Evolutionary conservation across 2,888 invertebrate genomes (phyloP).

Genomic region (Allygus modestus): DNA sequence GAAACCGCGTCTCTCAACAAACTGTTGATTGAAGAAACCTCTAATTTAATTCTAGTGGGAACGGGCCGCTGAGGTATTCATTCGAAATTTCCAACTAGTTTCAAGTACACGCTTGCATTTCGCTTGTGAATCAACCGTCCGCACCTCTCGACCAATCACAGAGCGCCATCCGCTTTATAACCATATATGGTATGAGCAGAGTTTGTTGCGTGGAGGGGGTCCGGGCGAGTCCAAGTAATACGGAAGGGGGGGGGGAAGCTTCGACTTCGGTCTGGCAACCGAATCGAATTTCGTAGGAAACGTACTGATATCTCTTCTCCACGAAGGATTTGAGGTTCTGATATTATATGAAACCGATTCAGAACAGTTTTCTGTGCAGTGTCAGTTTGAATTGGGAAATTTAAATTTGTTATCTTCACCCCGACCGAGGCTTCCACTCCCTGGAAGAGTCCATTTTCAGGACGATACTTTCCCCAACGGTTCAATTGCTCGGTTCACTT

Average conservation of each 20-base stretch:
- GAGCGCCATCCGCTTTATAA: constrained; percentile 83
- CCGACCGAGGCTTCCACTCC: constrained; percentile 4
- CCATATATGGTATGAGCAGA: constrained; percentile 89
- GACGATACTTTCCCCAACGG: constrained; percentile 65
- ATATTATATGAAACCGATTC: background rate
- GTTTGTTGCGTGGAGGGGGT: constrained; percentile 78
- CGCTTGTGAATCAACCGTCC: constrained; percentile 52
- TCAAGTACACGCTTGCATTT: constrained; percentile 53
- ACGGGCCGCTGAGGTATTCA: background rate
- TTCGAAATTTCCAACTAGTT: constrained; percentile 47
- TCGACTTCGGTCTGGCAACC: constrained; percentile 60
- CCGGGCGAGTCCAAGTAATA: constrained; percentile 74
- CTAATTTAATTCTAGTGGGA: constrained; percentile 39
- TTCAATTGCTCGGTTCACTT: constrained; percentile 67
- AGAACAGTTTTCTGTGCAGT: background rate
- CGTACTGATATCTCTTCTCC: constrained; percentile 39
- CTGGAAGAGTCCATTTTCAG: constrained; percentile 63
- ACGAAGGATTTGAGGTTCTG: background rate
- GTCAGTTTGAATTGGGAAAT: background rate
- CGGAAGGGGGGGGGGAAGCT: constrained; percentile 69
- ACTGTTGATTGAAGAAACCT: constrained; percentile 44
- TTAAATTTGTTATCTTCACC: background rate
- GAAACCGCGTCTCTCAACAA: constrained; percentile 21
- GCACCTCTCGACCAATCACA: constrained; percentile 81
- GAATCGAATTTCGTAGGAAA: constrained; percentile 65